These are phyloP conservation scores for Eretmocerus hayati DNA, from an alignment of 2,888 invertebrate genomes.

Conservation along the genomic window DNA sequence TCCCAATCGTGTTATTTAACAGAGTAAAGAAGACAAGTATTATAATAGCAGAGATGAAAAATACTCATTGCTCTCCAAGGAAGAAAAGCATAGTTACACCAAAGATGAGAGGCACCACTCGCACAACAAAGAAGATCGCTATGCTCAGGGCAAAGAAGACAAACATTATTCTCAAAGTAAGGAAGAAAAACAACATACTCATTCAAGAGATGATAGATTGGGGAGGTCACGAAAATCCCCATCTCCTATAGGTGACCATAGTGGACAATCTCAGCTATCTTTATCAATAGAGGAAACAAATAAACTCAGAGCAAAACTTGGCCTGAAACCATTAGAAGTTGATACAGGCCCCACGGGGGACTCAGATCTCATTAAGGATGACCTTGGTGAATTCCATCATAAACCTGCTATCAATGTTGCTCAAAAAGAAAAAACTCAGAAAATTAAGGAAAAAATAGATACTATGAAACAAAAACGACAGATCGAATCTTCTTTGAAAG, in stretches of 20 bases:
- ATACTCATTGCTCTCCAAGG: background rate
- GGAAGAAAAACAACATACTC: constrained; percentile 7
- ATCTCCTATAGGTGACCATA: constrained; percentile 31
- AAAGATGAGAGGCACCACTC: too few relatives aligned
- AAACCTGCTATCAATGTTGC: constrained; percentile 73
- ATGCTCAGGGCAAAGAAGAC: constrained; percentile 7
- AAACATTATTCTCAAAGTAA: constrained; percentile 6
- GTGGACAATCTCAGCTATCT: constrained; percentile 49
- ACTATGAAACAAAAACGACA: constrained; percentile 72
- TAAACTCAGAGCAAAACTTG: constrained; percentile 83
- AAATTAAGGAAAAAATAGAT: constrained; percentile 71
- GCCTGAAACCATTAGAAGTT: constrained; percentile 83
- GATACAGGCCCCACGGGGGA: constrained; percentile 36
- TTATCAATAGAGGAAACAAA: constrained; percentile 82
- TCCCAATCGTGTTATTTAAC: background rate
- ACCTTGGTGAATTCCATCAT: constrained; percentile 77
- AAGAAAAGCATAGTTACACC: constrained; percentile 4
- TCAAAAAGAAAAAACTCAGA: constrained; percentile 69
- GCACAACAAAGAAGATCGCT: constrained; percentile 7
- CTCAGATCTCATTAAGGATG: constrained; percentile 46
- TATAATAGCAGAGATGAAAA: background rate
- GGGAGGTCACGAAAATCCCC: background rate
- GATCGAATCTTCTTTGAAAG: constrained; percentile 61
- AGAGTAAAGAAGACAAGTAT: background rate
- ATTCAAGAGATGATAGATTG: constrained; percentile 8